Evolutionary conservation across 2,113 vertebrate genomes (phyloP), one percentile per base, ranked within the genome.

Genomic region (Raphicerus campestris): DNA sequence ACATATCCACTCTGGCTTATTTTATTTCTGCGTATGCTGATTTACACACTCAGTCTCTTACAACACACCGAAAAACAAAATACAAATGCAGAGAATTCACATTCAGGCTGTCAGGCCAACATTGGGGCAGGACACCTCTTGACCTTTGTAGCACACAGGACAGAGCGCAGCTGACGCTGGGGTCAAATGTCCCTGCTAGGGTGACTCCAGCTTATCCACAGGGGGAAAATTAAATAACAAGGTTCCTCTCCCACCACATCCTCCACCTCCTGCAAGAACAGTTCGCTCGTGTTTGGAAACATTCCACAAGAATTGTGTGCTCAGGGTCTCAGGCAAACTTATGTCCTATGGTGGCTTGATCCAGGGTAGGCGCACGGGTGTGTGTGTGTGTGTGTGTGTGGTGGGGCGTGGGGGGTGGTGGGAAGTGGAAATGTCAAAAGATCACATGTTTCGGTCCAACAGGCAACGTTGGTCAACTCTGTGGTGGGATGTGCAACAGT

Each of bases 91-190:
- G 45, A 85, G 49, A 51, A 45, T 58, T 94, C 97, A 97, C 70
- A 56, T 15, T 73, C 77, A 87, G 98, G 97, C 95, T 96, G 56
- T 56, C 24, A 55, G 77, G 91, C 75, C 2, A 0, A 97, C 87
- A 39, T 30, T 3, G 45, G 85, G 87, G 93, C 88, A 73, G 87
- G 93, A 97, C 97, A 95, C 66, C 91, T 91, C 96, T 80, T 97
- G 97, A 98, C 98, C 98, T 98, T 96, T 96, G 92, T 80, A 96
- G 93, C 86, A 90, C 61, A 49, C 96, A 97, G 87, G 85, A 85
- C 77, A 39, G 87, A 32, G 90, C 77, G 80, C 75, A 75, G 92
- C 95, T 96, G 96, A 97, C 75, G 89, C 96, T 58, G 61, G 95
- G 87, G 87, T 97, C 85, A 78, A 61, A 22, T 82, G 85, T 97